Evolutionary conservation across 2,797 vertebrate species (phyloP), one percentile per base, ranked within the genome.

Genomic region (Ficedula albicollis): DNA sequence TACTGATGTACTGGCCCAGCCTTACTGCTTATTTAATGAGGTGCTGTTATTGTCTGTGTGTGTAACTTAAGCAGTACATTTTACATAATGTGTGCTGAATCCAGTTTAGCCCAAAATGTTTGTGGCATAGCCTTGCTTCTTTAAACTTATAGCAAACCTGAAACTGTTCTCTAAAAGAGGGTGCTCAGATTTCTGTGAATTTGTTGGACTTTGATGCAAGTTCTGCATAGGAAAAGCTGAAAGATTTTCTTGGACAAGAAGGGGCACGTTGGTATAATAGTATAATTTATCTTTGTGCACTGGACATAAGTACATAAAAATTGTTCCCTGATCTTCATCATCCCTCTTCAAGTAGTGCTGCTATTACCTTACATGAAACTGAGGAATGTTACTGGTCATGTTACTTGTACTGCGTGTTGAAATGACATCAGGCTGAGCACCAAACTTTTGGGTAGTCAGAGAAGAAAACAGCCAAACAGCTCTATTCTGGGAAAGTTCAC

Each of bases 11-110:
- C 44, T 74, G 44, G 7, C 25, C 30, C 13, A 36, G 10, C 11
- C 17, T 62, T 54, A 27, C 2, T 39, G 29, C 25, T 4, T 11
- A 8, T 9, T 43, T 67, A 34, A 19, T 13, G n/a, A 15, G 11
- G 2, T 29, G 4, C 25, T 46, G 1, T 72, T 34, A 4, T 0
- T 78, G 34, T 38, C 12, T 41, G 0, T 30, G 8, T 27, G 15
- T 49, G 36, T 66, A 30, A 58, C 21, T 76, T 68, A 15, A 0
- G 1, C 12, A 46, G 20, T 48, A 11, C 3, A 1, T 64, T 89
- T 52, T 64, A 16, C 1, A 1, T 46, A 77, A 27, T 10, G 4
- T 13, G 4, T 36, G 13, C 19, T 55, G 46, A 89, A 43, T 41
- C 20, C 15, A 15, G 9, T 34, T 69, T 51, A 19, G 12, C 26